Evolutionary conservation across 2,888 invertebrate genomes (phyloP).

Genomic region (Hylaea fasciaria): DNA sequence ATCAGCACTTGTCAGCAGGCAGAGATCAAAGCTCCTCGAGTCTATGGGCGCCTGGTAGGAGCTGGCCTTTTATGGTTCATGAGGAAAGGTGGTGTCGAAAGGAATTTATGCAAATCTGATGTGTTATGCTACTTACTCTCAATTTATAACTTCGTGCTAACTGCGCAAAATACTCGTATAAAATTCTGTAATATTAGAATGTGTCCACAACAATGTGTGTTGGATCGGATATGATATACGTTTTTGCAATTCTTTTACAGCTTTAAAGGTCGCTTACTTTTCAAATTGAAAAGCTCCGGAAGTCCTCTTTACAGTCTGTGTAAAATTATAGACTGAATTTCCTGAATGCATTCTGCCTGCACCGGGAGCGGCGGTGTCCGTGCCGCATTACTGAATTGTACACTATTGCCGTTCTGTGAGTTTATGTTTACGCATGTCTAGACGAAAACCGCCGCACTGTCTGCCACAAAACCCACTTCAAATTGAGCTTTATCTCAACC

Average conservation of each 20-base stretch:
- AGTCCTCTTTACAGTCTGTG: conserved; percentile 19
- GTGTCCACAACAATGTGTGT: too few species aligned
- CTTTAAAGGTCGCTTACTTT: conserved; percentile 2
- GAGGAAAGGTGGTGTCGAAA: conserved; percentile 1
- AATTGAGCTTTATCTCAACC: conserved; percentile 24
- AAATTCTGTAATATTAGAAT: too few species aligned
- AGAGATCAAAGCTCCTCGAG: conserved; percentile 41
- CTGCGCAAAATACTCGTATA: too few species aligned
- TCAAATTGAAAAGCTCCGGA: conserved; percentile 18
- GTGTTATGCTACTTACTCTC: too few species aligned
- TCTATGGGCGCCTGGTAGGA: conserved; percentile 51
- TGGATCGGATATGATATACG: too few species aligned
- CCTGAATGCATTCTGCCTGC: conserved; percentile 14
- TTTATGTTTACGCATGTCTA: conserved; percentile 64
- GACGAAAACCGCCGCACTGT: conserved; percentile 47
- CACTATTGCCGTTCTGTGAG: conserved; percentile 34
- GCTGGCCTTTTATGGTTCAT: conserved; percentile 35
- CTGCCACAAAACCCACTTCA: conserved; percentile 16
- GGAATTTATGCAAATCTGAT: not conserved
- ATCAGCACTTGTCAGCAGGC: too few species aligned
- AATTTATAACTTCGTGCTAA: too few species aligned
- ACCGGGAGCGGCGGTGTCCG: not conserved
- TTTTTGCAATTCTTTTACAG: too few species aligned
- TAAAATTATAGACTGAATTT: conserved; percentile 7
- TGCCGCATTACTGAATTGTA: conserved; percentile 32